Conservation (phyloP, 2,113 vertebrate genomes). For the Peromyscus maniculatus region DNA sequence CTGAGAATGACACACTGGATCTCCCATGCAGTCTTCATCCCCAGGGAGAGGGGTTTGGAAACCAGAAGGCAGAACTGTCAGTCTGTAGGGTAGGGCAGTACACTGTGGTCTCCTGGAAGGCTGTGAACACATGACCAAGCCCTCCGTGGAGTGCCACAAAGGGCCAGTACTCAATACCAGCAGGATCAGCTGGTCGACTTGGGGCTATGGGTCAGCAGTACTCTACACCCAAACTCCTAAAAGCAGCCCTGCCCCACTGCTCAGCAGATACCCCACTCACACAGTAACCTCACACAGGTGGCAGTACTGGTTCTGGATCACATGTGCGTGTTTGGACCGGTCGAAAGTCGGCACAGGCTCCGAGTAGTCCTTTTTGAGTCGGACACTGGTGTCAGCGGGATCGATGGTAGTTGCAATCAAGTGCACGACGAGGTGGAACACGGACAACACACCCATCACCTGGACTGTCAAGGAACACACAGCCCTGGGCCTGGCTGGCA, state of each 20-base stretch:
- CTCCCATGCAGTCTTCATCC: not conserved
- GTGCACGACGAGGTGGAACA: conserved; percentile 85
- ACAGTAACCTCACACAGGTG: conserved; percentile 87
- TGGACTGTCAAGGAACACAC: conserved; percentile 84
- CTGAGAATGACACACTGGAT: too few relatives aligned
- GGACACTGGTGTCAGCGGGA: conserved; percentile 85
- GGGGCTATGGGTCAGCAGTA: not conserved
- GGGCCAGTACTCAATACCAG: not conserved
- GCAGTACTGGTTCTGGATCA: conserved; percentile 90
- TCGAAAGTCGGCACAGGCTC: conserved; percentile 86
- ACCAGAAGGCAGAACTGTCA: not conserved
- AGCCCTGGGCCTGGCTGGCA: not conserved
- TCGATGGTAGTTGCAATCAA: conserved; percentile 85
- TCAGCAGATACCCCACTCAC: conserved; percentile 82
- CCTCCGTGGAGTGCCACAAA: too few relatives aligned
- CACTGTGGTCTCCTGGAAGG: not conserved
- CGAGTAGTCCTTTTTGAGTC: conserved; percentile 85
- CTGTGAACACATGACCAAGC: not conserved
- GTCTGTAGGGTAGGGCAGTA: too few relatives aligned
- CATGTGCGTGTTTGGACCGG: conserved; percentile 85
- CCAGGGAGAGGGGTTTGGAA: not conserved
- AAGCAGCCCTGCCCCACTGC: not conserved
- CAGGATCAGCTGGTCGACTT: not conserved
- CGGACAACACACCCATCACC: conserved; percentile 82
- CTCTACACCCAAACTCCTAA: not conserved